Percentiles rank a stretch among this genome's conserved stretches.
These are phyloP conservation scores for Dromius quadrimaculatus DNA, from an alignment of 2,888 invertebrate species.

Conservation along the genomic window DNA sequence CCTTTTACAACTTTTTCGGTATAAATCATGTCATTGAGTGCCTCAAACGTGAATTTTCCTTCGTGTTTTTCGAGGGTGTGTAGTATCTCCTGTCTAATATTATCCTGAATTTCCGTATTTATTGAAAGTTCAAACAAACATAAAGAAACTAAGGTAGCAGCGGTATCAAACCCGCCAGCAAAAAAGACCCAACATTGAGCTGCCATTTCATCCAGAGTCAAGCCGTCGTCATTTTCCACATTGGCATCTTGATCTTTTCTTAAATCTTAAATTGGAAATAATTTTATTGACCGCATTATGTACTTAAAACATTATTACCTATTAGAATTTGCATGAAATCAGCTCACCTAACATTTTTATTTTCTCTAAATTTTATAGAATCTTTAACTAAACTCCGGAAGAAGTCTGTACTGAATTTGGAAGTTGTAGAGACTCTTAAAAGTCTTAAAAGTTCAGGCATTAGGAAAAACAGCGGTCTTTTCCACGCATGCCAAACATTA, in stretches of 20 bases:
- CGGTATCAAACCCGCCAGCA: slow-evolving; percentile 39
- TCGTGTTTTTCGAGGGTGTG: slow-evolving; percentile 20
- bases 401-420: slow-evolving; percentile 26
- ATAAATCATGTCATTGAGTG: slow-evolving; percentile 36
- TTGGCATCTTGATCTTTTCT: slow-evolving; percentile 17
- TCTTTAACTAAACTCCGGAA: slow-evolving; percentile 36
- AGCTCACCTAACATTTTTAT: slow-evolving; percentile 21
- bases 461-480: slow-evolving; percentile 23
- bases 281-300: too few relatives aligned
- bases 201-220: slow-evolving; percentile 34
- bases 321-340: slow-evolving; percentile 46
- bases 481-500: slow-evolving; percentile 5
- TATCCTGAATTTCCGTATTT: slow-evolving; percentile 29
- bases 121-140: slow-evolving; percentile 41
- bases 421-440: slow-evolving; percentile 10
- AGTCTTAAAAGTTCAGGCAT: slow-evolving; percentile 24
- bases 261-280: too few relatives aligned
- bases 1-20: slow-evolving; percentile 30
- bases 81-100: slow-evolving; percentile 35
- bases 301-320: too few relatives aligned
- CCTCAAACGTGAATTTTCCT: slow-evolving; percentile 39
- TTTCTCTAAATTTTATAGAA: slow-evolving; percentile 16
- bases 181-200: slow-evolving; percentile 43
- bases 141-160: slow-evolving; percentile 17
- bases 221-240: slow-evolving; percentile 17